A percentile compares a stretch with the other conserved stretches of the same genome.
These are phyloP conservation scores for Thripadectes ignobilis DNA, from an alignment of 2,797 vertebrate species.

Conservation along the genomic window DNA sequence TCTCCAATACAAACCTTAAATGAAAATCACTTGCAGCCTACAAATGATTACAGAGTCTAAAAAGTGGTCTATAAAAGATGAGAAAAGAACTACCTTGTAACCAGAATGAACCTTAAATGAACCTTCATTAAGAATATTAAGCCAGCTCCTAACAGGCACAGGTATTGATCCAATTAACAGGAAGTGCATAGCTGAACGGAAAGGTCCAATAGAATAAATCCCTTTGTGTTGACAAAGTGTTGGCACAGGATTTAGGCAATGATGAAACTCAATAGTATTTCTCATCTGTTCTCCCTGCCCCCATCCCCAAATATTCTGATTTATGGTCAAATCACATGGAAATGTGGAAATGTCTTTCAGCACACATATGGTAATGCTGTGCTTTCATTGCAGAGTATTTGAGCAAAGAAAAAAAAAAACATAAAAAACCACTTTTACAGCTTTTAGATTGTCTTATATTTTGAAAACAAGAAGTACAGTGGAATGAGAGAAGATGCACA, in stretches of 20 bases:
- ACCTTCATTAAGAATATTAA: conserved; percentile 55
- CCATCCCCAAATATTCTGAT: not conserved
- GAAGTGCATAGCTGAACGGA: conserved; percentile 24
- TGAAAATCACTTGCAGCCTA: not conserved
- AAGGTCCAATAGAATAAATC: conserved; percentile 24
- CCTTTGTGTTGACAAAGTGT: not conserved
- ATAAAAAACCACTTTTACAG: fast-evolving
- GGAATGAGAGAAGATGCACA: not conserved
- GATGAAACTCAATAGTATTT: not conserved
- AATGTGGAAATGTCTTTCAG: not conserved
- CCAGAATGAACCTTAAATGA: conserved; percentile 41
- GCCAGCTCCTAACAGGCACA: not conserved
- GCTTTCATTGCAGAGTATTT: not conserved
- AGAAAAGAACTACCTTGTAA: not conserved
- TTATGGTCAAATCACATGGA: not conserved
- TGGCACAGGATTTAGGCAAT: not conserved
- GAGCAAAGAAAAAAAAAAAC: not conserved
- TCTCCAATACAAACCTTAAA: not conserved
- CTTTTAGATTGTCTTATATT: not conserved
- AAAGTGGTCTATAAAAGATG: not conserved
- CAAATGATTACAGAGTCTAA: not conserved
- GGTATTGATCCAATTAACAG: conserved; percentile 62
- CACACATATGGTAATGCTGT: not conserved
- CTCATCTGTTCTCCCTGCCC: not conserved
- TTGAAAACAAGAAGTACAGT: not conserved